phyloP scores from a whole-genome alignment of 2,113 vertebrate species.

The Crotalus helleri region DNA sequence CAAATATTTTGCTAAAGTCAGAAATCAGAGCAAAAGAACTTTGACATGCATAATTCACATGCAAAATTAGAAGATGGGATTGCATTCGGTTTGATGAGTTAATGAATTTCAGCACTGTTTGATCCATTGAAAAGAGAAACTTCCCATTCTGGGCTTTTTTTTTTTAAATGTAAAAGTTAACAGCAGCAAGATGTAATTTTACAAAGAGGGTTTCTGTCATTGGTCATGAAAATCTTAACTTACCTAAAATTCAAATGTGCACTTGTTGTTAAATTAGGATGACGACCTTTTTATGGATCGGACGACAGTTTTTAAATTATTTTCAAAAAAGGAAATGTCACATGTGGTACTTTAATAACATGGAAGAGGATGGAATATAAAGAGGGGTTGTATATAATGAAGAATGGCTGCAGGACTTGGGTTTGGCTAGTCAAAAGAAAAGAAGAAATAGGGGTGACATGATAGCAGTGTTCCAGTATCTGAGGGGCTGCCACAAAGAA shows the following conservation, averaged over 20 bases:
- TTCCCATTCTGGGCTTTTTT: background rate
- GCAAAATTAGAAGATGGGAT: background rate
- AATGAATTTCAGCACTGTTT: too few species aligned
- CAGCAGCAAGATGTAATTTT: background rate
- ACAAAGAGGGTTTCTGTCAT: background rate
- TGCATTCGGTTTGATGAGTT: background rate
- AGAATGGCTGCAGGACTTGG: too few species aligned
- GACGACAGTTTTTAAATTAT: background rate
- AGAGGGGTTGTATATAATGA: background rate
- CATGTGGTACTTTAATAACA: background rate
- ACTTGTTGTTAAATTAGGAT: background rate
- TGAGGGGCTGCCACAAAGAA: too few species aligned
- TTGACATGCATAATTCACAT: background rate
- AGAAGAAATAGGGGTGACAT: too few species aligned
- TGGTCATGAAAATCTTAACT: background rate
- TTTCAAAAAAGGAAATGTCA: background rate
- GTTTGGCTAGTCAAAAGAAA: too few species aligned
- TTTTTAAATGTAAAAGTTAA: background rate
- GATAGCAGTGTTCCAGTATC: too few species aligned
- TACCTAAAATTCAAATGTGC: background rate
- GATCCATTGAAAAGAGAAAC: background rate
- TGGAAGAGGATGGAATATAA: background rate
- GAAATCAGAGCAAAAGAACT: background rate
- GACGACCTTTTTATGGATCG: background rate
- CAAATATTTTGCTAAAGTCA: background rate